Evolutionary conservation across 2,888 invertebrate species (phyloP).

Genomic region (Ecliptopera silaceata): DNA sequence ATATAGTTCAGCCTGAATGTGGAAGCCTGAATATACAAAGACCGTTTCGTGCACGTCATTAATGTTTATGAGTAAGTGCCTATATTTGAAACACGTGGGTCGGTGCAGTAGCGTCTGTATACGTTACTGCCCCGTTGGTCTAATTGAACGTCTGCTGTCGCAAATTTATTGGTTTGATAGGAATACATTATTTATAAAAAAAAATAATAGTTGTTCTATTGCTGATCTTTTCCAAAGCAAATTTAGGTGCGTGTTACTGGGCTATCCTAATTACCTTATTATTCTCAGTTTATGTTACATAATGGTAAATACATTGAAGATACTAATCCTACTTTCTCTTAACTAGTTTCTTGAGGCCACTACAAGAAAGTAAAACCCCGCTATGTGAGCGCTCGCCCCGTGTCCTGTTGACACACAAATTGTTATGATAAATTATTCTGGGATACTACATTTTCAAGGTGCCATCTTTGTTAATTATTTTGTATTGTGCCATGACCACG

Average conservation of each 20-base stretch:
- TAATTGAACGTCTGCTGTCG: conserved; percentile 74
- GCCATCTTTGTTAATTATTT: conserved; percentile 18
- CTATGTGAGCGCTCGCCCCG: conserved; percentile 75
- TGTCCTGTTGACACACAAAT: conserved; percentile 79
- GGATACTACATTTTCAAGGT: conserved; percentile 53
- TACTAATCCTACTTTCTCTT: conserved; percentile 81
- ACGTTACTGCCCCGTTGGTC: conserved; percentile 65
- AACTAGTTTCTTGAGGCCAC: conserved; percentile 79
- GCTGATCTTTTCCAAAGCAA: conserved; percentile 22
- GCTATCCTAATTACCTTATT: conserved; percentile 34
- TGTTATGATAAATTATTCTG: conserved; percentile 71
- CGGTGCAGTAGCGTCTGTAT: conserved; percentile 79
- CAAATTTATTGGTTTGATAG: conserved; percentile 69
- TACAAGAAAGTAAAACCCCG: conserved; percentile 82
- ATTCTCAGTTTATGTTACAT: conserved; percentile 57
- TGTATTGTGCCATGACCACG: conserved; percentile 1
- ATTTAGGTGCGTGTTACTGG: conserved; percentile 35
- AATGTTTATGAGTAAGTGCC: conserved; percentile 80
- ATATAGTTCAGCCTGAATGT: conserved; percentile 71
- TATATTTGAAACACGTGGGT: conserved; percentile 78
- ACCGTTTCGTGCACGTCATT: conserved; percentile 73
- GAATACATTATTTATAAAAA: conserved; percentile 53
- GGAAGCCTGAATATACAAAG: conserved; percentile 78
- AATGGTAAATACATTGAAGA: conserved; percentile 70
- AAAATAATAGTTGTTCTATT: conserved; percentile 42